Evolutionary conservation across 1,140 invertebrate species (phyloP), one percentile per base, ranked within the genome.

Genomic region (Odontomachus brunneus): DNA sequence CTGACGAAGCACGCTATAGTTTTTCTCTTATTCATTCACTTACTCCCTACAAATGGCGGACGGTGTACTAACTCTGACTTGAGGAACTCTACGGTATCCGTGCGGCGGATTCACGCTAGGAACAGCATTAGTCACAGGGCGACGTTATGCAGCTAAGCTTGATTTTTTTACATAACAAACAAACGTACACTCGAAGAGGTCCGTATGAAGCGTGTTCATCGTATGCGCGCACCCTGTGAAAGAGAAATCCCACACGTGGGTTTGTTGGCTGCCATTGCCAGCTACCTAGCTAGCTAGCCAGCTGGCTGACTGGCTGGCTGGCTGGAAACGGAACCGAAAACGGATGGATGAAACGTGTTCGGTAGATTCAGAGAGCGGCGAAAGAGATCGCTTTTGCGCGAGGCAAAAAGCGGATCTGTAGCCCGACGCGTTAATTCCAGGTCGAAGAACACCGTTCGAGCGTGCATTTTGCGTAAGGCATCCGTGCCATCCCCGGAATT

Each of bases 371-470:
- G 22, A 38, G 22, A 15, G 33, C 12, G 48, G 51, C 12, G 48
- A 19, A 14, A 17, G 57, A 29, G 17, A 38, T 67, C 38, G 19
- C 7, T 38, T 19, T 38, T 29, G n/a, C 12, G 19, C 38, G 12
- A 29, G 17, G 44, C 22, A 57, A 78, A 78, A 69, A 53, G 51
- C 51, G 22, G 29, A 5, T 14, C 17, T 53, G 60, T 17, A 51
- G n/a, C 59, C 15, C n/a, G 63, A 44, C 29, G 12, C 33, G 65
- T 78, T 80, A 69, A 69, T 71, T 69, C 51, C 51, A 57, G 75
- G 51, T 57, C 65, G 38, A 19, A 26, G 51, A 80, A 80, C 14
- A 57, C 48, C 65, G 33, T 44, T 80, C 33, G 22, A 15, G 65
- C 33, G 33, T 71, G 65, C n/a, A 59, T 80, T 80, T 44, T 57